Conservation (phyloP, 1,140 invertebrate genomes). For the Diorhabda elongata region DNA sequence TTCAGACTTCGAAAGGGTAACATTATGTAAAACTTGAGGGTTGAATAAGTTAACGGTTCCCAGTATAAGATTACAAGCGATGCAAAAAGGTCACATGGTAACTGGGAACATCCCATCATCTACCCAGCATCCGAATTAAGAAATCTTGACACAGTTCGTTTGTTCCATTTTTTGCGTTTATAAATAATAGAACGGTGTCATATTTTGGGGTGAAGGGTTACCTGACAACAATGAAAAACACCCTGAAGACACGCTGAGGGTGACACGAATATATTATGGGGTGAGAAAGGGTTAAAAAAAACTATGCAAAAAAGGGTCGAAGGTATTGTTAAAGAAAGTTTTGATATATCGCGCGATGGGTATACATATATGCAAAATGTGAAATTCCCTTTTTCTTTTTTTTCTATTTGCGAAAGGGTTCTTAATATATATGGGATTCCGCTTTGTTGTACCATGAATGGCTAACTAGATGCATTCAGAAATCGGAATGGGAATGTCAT, state of each 20-base stretch:
- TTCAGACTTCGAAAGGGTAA: constrained; percentile 10
- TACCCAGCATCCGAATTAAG: constrained; percentile 27
- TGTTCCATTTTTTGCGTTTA: constrained; percentile 41
- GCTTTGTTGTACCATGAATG: constrained; percentile 47
- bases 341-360: constrained; percentile 40
- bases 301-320: constrained; percentile 48
- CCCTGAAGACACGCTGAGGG: constrained; percentile 46
- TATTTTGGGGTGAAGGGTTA: constrained; percentile 46
- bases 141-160: constrained; percentile 47
- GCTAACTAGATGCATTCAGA: constrained; percentile 49
- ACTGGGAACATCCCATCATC: constrained; percentile 29
- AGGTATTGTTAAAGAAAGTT: constrained; percentile 36
- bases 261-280: constrained; percentile 43
- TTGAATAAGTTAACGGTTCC: constrained; percentile 27
- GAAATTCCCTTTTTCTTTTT: constrained; percentile 20
- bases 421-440: constrained; percentile 41
- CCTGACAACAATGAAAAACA: constrained; percentile 44
- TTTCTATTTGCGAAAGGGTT: constrained; percentile 31
- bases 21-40: constrained; percentile 7
- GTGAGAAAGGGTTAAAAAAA: constrained; percentile 45
- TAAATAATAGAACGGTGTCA: constrained; percentile 45
- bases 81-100: constrained; percentile 34
- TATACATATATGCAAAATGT: constrained; percentile 39
- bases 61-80: constrained; percentile 40
- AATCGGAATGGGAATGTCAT: constrained; percentile 46